A percentile compares a stretch with the other conserved stretches of the same genome.
Evolutionary conservation across 2,797 vertebrate species (phyloP).

Genomic region (Arnoldichthys spilopterus): DNA sequence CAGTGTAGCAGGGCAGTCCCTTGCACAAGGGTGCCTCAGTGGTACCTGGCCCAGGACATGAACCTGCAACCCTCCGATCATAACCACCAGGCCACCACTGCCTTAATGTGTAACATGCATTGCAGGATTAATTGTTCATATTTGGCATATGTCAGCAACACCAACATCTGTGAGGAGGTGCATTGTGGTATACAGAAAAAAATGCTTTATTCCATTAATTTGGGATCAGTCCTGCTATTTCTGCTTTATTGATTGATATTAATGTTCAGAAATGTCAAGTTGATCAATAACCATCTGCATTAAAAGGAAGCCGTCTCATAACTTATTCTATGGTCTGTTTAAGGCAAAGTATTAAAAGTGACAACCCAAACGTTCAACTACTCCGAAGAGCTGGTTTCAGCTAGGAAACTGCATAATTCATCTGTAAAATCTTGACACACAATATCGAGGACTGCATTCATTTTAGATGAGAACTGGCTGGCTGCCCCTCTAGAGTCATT

Average conservation of each 20-base stretch:
- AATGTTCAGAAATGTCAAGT: neutral
- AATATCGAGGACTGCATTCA: slow-evolving; percentile 33
- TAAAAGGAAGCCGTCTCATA: neutral
- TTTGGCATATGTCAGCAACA: too few relatives aligned
- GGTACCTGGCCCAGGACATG: too few relatives aligned
- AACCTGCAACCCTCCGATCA: too few relatives aligned
- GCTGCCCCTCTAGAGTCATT: slow-evolving; percentile 24
- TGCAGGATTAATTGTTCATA: too few relatives aligned
- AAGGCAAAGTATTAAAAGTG: neutral
- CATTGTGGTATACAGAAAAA: neutral
- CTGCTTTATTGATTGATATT: neutral
- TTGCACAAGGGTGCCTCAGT: too few relatives aligned
- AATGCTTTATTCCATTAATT: neutral
- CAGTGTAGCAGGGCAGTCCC: too few relatives aligned
- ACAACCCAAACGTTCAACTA: neutral
- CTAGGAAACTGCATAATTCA: slow-evolving; percentile 37
- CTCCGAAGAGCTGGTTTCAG: neutral
- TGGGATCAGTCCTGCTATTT: neutral
- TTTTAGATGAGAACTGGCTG: slow-evolving; percentile 36
- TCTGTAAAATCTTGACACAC: slow-evolving; percentile 1
- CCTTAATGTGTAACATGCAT: too few relatives aligned
- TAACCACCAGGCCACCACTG: too few relatives aligned
- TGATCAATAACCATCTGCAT: neutral
- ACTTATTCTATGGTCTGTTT: neutral
- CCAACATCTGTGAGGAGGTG: neutral